These are phyloP conservation scores for Lagodon rhomboides DNA, from an alignment of 2,797 vertebrate species.

Conservation along the genomic window DNA sequence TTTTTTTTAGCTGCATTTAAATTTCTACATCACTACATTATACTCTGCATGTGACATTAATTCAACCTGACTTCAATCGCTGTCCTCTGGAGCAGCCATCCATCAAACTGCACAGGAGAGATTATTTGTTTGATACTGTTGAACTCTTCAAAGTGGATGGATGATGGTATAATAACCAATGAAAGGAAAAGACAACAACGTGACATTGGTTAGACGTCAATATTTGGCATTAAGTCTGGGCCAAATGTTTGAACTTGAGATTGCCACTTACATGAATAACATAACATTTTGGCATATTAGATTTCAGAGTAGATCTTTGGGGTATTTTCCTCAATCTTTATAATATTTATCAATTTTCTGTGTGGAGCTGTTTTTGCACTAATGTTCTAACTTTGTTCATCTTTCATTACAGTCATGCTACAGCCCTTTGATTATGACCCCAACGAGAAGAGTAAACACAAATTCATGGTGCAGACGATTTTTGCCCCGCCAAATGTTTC, in stretches of 20 bases:
- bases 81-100: neutral
- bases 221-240: neutral
- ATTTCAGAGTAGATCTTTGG: neutral
- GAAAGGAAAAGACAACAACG: neutral
- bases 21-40: no score
- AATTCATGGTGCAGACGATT: conserved; percentile 99
- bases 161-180: neutral
- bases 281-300: neutral
- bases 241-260: neutral
- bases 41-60: neutral
- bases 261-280: neutral
- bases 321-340: neutral
- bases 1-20: no score
- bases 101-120: neutral
- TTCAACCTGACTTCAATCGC: neutral
- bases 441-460: conserved; percentile 99
- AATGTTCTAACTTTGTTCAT: conserved; percentile 11
- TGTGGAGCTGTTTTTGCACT: neutral
- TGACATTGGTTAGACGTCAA: neutral
- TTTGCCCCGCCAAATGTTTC: conserved; percentile 92
- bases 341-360: neutral
- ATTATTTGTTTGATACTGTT: neutral
- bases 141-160: neutral
- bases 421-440: conserved; percentile 99
- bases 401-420: conserved; percentile 92